Conservation (phyloP, 2,113 vertebrate species). For the Carassius auratus region DNA sequence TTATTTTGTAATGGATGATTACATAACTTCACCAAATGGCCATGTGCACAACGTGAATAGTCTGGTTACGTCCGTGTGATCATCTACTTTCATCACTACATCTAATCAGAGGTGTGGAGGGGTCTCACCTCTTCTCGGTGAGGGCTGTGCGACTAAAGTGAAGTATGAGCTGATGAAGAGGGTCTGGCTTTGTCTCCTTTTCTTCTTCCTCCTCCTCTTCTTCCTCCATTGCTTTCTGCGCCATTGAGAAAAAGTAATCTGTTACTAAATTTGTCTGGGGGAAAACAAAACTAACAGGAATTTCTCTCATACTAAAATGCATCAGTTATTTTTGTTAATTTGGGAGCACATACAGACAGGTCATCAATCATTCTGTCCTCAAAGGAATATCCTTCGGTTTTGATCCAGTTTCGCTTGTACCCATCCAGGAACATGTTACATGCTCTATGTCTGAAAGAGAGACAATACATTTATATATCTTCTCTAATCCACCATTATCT, state of each 20-base stretch:
- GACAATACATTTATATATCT: background rate
- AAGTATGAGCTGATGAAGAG: slow-evolving; percentile 91
- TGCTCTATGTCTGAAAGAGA: slow-evolving; percentile 82
- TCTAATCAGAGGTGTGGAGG: background rate
- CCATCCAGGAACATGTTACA: slow-evolving; percentile 94
- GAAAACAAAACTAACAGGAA: too few relatives aligned
- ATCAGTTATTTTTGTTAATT: background rate
- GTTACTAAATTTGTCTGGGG: too few relatives aligned
- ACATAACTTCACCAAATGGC: background rate
- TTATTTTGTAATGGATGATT: background rate
- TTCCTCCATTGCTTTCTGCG: slow-evolving; percentile 81
- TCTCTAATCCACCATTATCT: background rate
- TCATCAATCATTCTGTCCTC: slow-evolving; percentile 94
- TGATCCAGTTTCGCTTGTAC: slow-evolving; percentile 86
- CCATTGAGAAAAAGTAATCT: background rate
- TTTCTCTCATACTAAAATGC: background rate
- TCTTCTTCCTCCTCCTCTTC: slow-evolving; percentile 88
- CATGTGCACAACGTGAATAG: background rate
- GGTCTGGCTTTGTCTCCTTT: slow-evolving; percentile 87
- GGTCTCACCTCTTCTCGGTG: slow-evolving; percentile 87
- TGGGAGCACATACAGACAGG: slow-evolving; percentile 80
- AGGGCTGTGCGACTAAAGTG: slow-evolving; percentile 92
- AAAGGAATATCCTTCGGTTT: slow-evolving; percentile 87
- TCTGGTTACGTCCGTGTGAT: background rate
- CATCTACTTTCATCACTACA: background rate